Evolutionary conservation across 2,113 vertebrate species (phyloP).

Genomic region (Sylvilagus bachmani): DNA sequence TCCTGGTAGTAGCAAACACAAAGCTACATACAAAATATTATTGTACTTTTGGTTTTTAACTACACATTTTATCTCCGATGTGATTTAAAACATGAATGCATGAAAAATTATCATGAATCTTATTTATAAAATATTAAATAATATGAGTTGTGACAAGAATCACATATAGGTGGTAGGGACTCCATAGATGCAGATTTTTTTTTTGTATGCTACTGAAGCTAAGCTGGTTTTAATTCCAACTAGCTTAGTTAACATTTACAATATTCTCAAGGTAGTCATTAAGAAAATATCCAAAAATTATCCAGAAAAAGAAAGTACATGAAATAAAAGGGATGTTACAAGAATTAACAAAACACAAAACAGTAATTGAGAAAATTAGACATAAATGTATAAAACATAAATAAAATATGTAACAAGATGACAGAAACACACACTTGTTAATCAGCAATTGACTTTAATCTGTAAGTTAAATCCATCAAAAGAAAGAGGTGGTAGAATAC

Average conservation of each 20-base stretch:
- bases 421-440: neutral
- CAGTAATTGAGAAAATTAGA: neutral
- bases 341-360: neutral
- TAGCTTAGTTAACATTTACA: neutral
- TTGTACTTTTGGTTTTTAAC: neutral
- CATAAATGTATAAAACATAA: neutral
- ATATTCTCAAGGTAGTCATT: neutral
- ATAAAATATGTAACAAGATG: neutral
- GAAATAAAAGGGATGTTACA: neutral
- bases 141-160: no score
- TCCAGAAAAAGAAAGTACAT: neutral
- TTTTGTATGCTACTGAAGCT: no score
- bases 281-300: neutral
- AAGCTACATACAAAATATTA: neutral
- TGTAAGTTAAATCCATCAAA: neutral
- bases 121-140: neutral
- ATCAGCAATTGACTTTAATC: neutral
- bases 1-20: neutral
- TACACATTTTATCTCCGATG: neutral
- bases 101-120: neutral
- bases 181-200: neutral
- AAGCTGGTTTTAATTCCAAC: neutral
- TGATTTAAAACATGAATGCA: neutral
- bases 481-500: neutral
- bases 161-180: fast-evolving